Base-by-base conservation (phyloP, 2,888 invertebrate genomes). In the Aphodius sticticus region DNA sequence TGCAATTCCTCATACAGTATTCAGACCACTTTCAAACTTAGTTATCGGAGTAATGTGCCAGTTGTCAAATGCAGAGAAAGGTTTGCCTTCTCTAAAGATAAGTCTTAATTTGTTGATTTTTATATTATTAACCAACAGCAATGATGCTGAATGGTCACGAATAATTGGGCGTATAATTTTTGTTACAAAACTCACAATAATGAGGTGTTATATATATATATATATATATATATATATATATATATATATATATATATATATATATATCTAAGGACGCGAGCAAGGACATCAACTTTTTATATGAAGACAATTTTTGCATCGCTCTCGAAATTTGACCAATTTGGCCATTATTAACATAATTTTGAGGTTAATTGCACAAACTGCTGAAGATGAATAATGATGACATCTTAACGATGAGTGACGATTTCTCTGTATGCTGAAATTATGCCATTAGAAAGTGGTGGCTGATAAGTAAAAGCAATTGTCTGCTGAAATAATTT, bases 371-470 rank as follows among this genome's bases (percentile, higher is more conserved):
- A 12, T 53, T 53, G 53, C 7, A 12, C 53, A 53, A 53, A 53
- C 4, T 53, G 26, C 3, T 26, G 53, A 12, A 53, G 53, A 53
- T 53, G 12, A 3, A 53, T 53, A 53, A 53, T 53, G 53, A 9
- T 53, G 53, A 53, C 53, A 53, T 53, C 53, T 53, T 53, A 53
- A 53, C 12, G 53, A 53, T 53, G 53, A 1, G 1, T 1, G 53
- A 53, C 7, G 53, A 2, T 53, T 53, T 53, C 53, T 53, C 53
- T 53, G 53, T 12, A 26, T 16, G 6, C 71, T 14, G 6, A 70
- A 70, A 70, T 26, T 26, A 5, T 16, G 74, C 16, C 16, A 74
- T 74, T 74, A 74, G 74, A 74, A 74, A 74, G 74, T 74, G 16
- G 7, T 5, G 16, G 71, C 14, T 74, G 36, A 26, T 14, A 26